These are phyloP conservation scores for Hirundo rustica DNA, from an alignment of 2,797 vertebrate genomes.

Conservation along the genomic window DNA sequence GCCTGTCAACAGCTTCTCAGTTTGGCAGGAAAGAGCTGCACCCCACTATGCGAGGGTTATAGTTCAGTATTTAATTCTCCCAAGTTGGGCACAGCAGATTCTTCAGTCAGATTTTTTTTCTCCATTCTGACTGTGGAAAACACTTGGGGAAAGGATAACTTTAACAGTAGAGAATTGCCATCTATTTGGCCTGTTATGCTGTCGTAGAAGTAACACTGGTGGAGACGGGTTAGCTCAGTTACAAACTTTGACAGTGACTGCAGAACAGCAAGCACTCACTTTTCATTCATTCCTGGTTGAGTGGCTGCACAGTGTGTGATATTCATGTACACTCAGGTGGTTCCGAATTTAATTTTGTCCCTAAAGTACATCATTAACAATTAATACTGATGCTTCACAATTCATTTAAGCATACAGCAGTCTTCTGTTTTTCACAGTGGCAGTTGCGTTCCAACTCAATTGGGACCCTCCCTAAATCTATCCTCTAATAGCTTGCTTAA, in stretches of 20 bases:
- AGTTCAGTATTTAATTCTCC: not conserved
- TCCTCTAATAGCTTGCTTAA: conserved; percentile 70
- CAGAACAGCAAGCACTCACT: not conserved
- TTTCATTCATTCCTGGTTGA: not conserved
- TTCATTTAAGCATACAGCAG: conserved; percentile 53
- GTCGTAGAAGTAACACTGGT: not conserved
- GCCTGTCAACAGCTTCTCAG: not conserved
- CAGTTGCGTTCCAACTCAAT: conserved; percentile 61
- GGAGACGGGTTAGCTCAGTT: not conserved
- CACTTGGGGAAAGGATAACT: not conserved
- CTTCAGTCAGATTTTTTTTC: not conserved
- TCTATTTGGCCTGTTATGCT: not conserved
- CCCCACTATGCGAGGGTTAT: rapidly evolving
- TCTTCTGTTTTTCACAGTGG: conserved; percentile 47
- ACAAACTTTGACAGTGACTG: not conserved
- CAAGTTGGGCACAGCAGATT: not conserved
- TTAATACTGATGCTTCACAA: conserved; percentile 47
- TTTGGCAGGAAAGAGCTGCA: not conserved
- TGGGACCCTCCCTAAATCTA: conserved; percentile 69
- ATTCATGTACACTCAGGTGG: conserved; percentile 27
- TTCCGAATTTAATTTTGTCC: conserved; percentile 31
- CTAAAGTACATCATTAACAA: conserved; percentile 56
- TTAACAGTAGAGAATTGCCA: not conserved
- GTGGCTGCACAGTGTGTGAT: not conserved
- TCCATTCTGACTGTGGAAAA: not conserved